These are phyloP conservation scores for Macaca fascicularis DNA, from an alignment of 2,113 vertebrate species.

Conservation along the genomic window T2T-MFA8v1.1 NC_088386.1:63113501-63114000, in stretches of 20 bases:
- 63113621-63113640: too few species aligned
- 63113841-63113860: not conserved
- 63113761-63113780: not conserved
- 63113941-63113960: not conserved
- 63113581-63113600: too few species aligned
- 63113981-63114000: conserved; percentile 27
- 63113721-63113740: not conserved
- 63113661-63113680: too few species aligned
- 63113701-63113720: not conserved
- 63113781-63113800: not conserved
- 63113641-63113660: too few species aligned
- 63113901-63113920: not conserved
- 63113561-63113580: too few species aligned
- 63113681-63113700: not conserved
- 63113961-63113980: not conserved
- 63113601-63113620: too few species aligned
- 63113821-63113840: not conserved
- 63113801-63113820: not conserved
- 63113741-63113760: not conserved
- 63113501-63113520: too few species aligned
- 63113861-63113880: not conserved
- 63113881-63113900: not conserved
- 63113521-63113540: too few species aligned
- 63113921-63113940: not conserved
- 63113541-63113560: too few species aligned